A percentile compares a stretch with the other conserved stretches of the same genome.
phyloP scores from a whole-genome alignment of 2,113 vertebrate genomes.

The Laticauda colubrina region DNA sequence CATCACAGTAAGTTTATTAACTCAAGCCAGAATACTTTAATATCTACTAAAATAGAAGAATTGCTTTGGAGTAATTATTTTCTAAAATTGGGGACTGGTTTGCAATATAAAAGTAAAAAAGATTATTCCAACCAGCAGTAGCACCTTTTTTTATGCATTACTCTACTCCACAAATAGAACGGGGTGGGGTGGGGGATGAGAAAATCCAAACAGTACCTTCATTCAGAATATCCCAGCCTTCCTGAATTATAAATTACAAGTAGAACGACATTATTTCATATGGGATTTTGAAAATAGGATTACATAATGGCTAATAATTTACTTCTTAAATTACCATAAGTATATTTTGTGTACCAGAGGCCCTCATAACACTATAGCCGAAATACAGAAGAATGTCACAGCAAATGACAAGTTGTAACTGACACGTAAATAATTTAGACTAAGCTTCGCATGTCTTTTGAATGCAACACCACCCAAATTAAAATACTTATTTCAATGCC shows the following conservation, averaged over 20 bases:
- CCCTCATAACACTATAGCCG: constrained; percentile 33
- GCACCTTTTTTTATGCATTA: constrained; percentile 6
- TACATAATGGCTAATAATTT: constrained; percentile 23
- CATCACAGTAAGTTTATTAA: not conserved
- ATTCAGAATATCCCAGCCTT: not conserved
- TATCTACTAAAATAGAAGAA: constrained; percentile 20
- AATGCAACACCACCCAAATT: not conserved
- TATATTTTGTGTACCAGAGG: not conserved
- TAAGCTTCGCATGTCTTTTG: not conserved
- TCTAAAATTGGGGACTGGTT: constrained; percentile 30
- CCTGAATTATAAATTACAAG: constrained; percentile 7
- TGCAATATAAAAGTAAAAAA: constrained; percentile 40
- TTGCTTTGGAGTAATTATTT: constrained; percentile 36
- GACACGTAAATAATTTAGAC: constrained; percentile 21
- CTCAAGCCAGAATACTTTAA: constrained; percentile 3
- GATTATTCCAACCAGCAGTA: constrained; percentile 46
- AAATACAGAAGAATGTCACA: constrained; percentile 11
- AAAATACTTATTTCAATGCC: constrained; percentile 26
- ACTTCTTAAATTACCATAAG: not conserved
- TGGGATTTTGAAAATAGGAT: constrained; percentile 15
- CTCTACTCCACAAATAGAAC: not conserved
- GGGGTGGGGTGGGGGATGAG: not conserved
- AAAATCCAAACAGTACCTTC: constrained; percentile 18
- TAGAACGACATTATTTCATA: constrained; percentile 14
- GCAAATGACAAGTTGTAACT: constrained; percentile 38